Evolutionary conservation across 2,113 vertebrate species (phyloP), one percentile per base, ranked within the genome.

Genomic region (Melanostigma gelatinosum): DNA sequence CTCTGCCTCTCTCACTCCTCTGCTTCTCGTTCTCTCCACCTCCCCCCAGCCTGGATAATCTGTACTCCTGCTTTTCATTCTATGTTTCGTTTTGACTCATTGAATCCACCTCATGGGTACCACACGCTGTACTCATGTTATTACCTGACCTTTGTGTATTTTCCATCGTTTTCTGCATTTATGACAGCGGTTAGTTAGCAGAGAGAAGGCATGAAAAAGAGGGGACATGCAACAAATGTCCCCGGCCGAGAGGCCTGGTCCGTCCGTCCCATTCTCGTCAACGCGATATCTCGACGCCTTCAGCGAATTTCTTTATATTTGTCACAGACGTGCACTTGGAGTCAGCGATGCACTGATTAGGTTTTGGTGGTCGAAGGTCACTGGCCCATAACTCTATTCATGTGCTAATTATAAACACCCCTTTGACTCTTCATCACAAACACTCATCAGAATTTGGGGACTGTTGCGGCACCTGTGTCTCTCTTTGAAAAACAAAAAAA

Each of bases 11-110:
- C 60, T 67, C 54, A 32, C 62, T 58, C 9, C 22, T 57, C 3
- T 46, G 22, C 20, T 57, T 64, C 40, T 32, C 62, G 58, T 62
- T 60, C 27, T 61, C 36, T 48, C 48, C 50, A 73, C 54, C 50
- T 20, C 54, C 3, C 65, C 65, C 38, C 42, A 29, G 16, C 40
- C 50, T 24, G 3, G 3, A 12, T 11, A 57, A 16, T 61, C 61
- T 54, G 29, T 46, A 66, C 50, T 55, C n/a, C 11, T 8, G 22
- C 36, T 24, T 60, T 54, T 48, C 32, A 15, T 62, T 48, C 10
- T 54, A 18, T 48, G 61, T 71, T 80, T 62, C 58, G 10, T 44
- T 38, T 48, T 6, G 4, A 42, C 5, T 65, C 5, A 71, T 50
- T 48, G 16, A 15, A n/a, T 74, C 15, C 16, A 46, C 55, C 2